Conservation (phyloP, 2,797 vertebrate species). For the Luscinia luscinia region DNA sequence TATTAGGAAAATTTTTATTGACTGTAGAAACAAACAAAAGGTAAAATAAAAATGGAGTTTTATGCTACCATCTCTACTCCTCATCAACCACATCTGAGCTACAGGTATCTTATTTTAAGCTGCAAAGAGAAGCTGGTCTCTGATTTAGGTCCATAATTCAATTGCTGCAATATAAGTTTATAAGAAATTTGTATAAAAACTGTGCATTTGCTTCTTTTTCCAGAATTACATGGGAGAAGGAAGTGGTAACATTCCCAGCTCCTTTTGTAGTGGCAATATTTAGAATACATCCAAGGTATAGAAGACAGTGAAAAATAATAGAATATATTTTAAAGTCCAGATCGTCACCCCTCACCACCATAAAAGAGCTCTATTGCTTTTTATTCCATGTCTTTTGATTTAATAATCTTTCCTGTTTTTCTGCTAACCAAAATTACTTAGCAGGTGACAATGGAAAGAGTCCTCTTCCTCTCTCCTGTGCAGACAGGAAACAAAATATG, state of each 20-base stretch:
- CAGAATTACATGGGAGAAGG: neutral
- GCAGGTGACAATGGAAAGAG: rapidly evolving
- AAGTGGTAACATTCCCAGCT: neutral
- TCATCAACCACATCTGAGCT: neutral
- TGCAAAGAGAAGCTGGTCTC: neutral
- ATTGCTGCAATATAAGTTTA: neutral
- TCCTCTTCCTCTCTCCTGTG: neutral
- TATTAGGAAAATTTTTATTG: neutral
- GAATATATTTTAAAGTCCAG: neutral
- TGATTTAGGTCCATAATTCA: neutral
- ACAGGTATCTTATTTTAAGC: neutral
- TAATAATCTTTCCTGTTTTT: neutral
- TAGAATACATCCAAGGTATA: neutral
- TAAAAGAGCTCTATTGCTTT: neutral
- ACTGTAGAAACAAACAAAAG: neutral
- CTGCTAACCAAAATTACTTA: neutral
- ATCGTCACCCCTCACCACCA: neutral
- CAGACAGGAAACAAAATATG: neutral
- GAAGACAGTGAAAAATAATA: neutral
- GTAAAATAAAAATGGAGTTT: neutral
- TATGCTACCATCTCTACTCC: neutral
- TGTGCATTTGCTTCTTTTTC: neutral
- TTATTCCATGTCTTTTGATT: neutral
- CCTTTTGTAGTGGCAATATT: neutral
- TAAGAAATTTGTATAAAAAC: neutral